Evolutionary conservation across 1,140 invertebrate genomes (phyloP), one percentile per base, ranked within the genome.

Genomic region (Dreissena polymorpha): DNA sequence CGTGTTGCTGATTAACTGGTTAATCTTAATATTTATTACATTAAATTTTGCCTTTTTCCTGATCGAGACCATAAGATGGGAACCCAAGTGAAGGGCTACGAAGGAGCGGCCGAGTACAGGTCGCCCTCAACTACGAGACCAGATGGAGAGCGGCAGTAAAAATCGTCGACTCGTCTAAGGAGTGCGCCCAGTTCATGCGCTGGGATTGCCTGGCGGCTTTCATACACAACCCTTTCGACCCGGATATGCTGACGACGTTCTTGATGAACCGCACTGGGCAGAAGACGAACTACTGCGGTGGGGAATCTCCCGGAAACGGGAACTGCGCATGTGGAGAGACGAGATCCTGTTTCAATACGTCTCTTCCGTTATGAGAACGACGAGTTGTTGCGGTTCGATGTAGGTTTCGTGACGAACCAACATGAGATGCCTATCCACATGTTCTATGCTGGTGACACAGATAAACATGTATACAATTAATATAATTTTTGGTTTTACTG

Each of bases 391-490:
- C 67, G 89, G 18, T 55, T 73, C 14, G 90, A 91, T 79, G 79
- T 85, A 60, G 90, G 90, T 6, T 86, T 80, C 50, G 53, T 91
- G n/a, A 88, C 86, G 0, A 85, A 88, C 60, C 90, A 88, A 75
- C 39, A 71, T 12, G 89, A 90, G 49, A 82, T 91, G 25, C 90
- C 90, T 1, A 85, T 91, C 13, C 88, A 84, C 53, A 84, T 75
- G 2, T 89, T 91, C 55, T 74, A 78, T 53, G 89, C 89, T 29
- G 90, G 90, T 8, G 89, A 90, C 68, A 90, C 89, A 85, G 90
- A 89, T 91, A 86, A n/a, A n/a, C n/a, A n/a, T n/a, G n/a, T n/a
- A n/a, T n/a, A n/a, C n/a, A n/a, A n/a, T n/a, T n/a, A n/a, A n/a
- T n/a, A n/a, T n/a, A n/a, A n/a, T n/a, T n/a, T n/a, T n/a, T n/a